phyloP scores from a whole-genome alignment of 2,797 vertebrate genomes.

The Sebastes dallii region DNA sequence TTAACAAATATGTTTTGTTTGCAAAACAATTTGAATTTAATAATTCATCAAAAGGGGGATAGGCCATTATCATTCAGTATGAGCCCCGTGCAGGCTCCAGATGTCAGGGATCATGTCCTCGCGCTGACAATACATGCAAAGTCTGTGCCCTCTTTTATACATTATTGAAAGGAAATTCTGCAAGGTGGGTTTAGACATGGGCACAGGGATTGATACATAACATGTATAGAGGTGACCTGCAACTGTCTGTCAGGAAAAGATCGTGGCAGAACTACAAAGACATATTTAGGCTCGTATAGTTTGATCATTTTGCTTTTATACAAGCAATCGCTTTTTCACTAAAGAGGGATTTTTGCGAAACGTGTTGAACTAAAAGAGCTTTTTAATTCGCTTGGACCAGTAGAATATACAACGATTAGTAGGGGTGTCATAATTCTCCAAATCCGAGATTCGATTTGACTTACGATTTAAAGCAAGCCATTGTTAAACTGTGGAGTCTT shows the following conservation, averaged over 20 bases:
- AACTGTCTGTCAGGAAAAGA: constrained; percentile 41
- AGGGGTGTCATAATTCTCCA: too few species aligned
- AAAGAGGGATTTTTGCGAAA: not conserved
- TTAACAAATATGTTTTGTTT: constrained; percentile 86
- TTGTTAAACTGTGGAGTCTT: too few species aligned
- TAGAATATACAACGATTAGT: not conserved
- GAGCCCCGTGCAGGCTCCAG: constrained; percentile 57
- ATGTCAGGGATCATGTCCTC: constrained; percentile 77
- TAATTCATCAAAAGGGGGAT: constrained; percentile 76
- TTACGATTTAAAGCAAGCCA: too few species aligned
- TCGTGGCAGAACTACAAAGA: constrained; percentile 63
- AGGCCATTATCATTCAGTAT: constrained; percentile 77
- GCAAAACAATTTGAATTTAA: constrained; percentile 80
- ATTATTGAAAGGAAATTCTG: constrained; percentile 77
- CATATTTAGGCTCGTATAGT: constrained; percentile 22
- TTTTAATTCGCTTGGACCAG: not conserved
- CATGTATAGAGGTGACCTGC: constrained; percentile 68
- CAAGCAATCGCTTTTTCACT: not conserved
- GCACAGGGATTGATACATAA: constrained; percentile 60
- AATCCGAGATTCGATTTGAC: too few species aligned
- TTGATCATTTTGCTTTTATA: not conserved
- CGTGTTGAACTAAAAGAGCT: not conserved
- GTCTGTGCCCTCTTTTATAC: constrained; percentile 71
- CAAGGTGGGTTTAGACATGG: constrained; percentile 65
- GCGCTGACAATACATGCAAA: constrained; percentile 75